phyloP scores from a whole-genome alignment of 37 sponge, comb jelly and placozoan species.

The Corticium candelabrum region DNA sequence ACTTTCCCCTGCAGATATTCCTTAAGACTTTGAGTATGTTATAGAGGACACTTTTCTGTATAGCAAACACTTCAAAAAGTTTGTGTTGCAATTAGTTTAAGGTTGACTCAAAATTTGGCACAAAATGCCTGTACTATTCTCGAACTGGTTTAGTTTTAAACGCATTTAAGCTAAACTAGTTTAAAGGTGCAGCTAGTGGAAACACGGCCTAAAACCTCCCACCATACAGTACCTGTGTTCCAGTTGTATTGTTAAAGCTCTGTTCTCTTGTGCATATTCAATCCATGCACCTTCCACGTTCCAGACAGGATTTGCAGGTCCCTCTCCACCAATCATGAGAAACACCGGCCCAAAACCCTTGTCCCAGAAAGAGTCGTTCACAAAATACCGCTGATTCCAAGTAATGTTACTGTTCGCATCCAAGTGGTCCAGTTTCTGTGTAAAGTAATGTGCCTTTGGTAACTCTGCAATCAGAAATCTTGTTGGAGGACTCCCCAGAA shows the following conservation, averaged over 20 bases:
- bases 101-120: too few species aligned
- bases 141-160: too few species aligned
- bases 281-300: conserved; percentile 48
- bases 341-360: conserved; percentile 68
- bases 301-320: conserved; percentile 56
- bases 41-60: too few species aligned
- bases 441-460: conserved; percentile 39
- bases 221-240: conserved; percentile 6
- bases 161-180: too few species aligned
- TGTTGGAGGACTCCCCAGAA: too few species aligned
- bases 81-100: too few species aligned
- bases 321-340: conserved; percentile 81
- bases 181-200: too few species aligned
- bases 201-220: background rate
- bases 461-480: too few species aligned
- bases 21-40: too few species aligned
- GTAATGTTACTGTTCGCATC: background rate
- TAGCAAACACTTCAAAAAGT: too few species aligned
- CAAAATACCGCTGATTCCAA: conserved; percentile 78
- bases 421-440: conserved; percentile 69
- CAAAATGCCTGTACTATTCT: too few species aligned
- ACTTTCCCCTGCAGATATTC: too few species aligned
- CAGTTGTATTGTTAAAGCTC: conserved; percentile 34
- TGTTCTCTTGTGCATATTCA: conserved; percentile 45
- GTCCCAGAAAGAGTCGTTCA: conserved; percentile 51